Percentiles rank a stretch among this genome's conserved stretches.
phyloP scores from a whole-genome alignment of 2,888 invertebrate species.

The Coecobrya sp. region DNA sequence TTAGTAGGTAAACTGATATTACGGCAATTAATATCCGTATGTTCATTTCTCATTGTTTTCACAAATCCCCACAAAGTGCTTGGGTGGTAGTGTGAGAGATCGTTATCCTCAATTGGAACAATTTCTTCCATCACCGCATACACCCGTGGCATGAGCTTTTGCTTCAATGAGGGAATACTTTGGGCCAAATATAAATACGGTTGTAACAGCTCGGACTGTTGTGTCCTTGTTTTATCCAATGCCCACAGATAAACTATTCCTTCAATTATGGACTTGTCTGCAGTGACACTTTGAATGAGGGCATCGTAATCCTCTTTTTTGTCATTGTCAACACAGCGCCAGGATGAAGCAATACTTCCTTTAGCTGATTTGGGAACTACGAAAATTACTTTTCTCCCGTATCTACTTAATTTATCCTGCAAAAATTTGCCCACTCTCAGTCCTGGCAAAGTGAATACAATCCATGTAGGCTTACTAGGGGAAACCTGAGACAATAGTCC shows the following conservation, averaged over 20 bases:
- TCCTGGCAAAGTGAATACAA: background rate
- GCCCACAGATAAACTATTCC: constrained; percentile 48
- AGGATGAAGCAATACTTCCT: background rate
- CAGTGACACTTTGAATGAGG: background rate
- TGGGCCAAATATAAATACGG: constrained; percentile 65
- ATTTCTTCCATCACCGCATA: constrained; percentile 51
- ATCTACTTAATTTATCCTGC: background rate
- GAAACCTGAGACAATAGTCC: background rate
- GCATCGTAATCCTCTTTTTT: constrained; percentile 2
- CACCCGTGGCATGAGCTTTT: constrained; percentile 23
- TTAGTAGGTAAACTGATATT: constrained; percentile 8
- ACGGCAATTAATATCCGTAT: constrained; percentile 48
- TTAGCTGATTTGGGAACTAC: background rate
- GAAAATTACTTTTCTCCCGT: background rate
- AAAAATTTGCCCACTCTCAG: background rate
- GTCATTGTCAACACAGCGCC: background rate
- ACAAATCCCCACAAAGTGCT: constrained; percentile 65
- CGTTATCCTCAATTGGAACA: constrained; percentile 38
- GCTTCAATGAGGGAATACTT: constrained; percentile 15
- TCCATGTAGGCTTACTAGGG: background rate
- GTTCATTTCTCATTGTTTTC: constrained; percentile 65
- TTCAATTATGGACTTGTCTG: background rate
- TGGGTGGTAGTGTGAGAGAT: constrained; percentile 33
- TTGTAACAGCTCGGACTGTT: constrained; percentile 46
- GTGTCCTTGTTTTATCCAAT: constrained; percentile 28